These are phyloP conservation scores for Cyphotilapia sp. DNA, from an alignment of 2,113 vertebrate genomes.

Conservation along the genomic window DNA sequence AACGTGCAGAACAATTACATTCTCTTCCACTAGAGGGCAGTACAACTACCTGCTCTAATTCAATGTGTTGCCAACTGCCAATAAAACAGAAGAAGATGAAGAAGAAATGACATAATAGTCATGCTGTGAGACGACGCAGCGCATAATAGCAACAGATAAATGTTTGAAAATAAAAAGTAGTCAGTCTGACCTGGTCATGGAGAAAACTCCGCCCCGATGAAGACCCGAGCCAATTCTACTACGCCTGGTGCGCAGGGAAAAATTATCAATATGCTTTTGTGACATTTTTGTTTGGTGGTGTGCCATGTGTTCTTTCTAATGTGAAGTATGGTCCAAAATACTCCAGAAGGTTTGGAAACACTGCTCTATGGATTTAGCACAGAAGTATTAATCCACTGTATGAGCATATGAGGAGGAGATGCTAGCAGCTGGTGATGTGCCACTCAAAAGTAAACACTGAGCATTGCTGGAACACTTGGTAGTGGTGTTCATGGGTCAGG, in stretches of 20 bases:
- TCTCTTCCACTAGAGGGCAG: not conserved
- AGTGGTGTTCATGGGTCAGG: not conserved
- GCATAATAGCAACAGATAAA: not conserved
- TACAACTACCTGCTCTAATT: not conserved
- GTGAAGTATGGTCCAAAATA: not conserved
- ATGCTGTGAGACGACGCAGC: not conserved
- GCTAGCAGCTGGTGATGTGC: not conserved
- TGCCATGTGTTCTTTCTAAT: not conserved
- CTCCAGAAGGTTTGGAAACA: not conserved
- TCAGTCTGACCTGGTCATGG: not conserved
- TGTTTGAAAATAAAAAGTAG: not conserved
- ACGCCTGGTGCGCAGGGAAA: not conserved
- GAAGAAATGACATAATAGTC: not conserved
- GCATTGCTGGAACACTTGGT: not conserved
- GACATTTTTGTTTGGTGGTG: not conserved
- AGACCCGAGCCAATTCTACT: not conserved
- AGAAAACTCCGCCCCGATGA: rapidly evolving
- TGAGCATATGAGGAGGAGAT: not conserved
- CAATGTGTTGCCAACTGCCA: not conserved
- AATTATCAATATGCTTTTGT: not conserved
- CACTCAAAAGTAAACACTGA: not conserved
- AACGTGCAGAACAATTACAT: not conserved
- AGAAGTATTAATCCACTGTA: not conserved
- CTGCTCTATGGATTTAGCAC: not conserved
- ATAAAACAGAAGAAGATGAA: not conserved